Evolutionary conservation across 2,797 vertebrate species (phyloP).

Genomic region (Catharus ustulatus): DNA sequence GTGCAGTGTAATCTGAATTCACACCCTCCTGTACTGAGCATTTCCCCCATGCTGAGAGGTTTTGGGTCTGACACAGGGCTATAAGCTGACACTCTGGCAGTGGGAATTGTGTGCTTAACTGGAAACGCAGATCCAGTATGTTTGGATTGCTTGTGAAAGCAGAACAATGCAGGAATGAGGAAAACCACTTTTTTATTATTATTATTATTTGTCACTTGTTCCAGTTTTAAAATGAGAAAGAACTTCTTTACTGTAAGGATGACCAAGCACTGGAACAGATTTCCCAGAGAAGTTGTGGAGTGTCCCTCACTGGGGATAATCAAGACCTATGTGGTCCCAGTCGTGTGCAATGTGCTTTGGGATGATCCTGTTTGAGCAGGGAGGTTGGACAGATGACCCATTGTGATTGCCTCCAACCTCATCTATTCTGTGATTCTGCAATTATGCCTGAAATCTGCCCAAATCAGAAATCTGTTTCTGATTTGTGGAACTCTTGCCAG

Average conservation of each 20-base stretch:
- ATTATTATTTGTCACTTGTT: background rate
- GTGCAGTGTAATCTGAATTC: background rate
- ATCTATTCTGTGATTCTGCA: background rate
- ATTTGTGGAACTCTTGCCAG: background rate
- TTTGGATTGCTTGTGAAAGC: background rate
- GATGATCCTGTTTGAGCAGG: background rate
- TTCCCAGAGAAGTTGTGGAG: background rate
- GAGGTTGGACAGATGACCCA: background rate
- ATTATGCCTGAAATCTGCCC: background rate
- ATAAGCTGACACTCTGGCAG: background rate
- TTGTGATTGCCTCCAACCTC: background rate
- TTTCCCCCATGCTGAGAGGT: background rate
- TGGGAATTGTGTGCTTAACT: background rate
- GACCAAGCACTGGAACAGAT: background rate
- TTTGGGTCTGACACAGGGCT: background rate
- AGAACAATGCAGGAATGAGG: background rate
- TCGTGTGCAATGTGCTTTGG: background rate
- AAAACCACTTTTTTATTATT: background rate
- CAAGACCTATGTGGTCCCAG: background rate
- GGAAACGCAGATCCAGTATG: background rate
- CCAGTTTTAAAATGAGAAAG: background rate
- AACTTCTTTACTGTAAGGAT: background rate
- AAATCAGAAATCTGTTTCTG: background rate
- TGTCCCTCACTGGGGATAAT: background rate
- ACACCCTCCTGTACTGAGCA: background rate